Conservation (phyloP, 2,113 vertebrate genomes). For the Cathartes aura region DNA sequence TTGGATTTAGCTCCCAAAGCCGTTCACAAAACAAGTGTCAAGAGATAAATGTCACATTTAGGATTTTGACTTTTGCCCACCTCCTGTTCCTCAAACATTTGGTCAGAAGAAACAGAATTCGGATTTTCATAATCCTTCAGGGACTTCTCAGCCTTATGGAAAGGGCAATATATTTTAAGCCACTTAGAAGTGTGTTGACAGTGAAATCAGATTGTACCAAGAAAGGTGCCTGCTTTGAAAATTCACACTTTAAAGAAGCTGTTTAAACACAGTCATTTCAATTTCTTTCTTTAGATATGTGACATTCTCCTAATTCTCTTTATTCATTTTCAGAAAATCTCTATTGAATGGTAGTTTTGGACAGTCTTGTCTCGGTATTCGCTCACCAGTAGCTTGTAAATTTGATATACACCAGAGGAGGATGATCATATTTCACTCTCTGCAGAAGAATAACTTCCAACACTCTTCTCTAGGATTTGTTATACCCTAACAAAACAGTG, state of each 20-base stretch:
- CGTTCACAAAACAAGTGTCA: not conserved
- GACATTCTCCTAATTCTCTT: not conserved
- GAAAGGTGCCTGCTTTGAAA: not conserved
- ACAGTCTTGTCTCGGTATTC: not conserved
- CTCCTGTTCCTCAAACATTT: slow-evolving; percentile 26
- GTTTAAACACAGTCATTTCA: not conserved
- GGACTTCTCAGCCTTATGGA: not conserved
- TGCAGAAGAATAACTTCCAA: not conserved
- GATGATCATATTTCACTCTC: not conserved
- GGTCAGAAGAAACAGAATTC: slow-evolving; percentile 25
- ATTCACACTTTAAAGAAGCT: not conserved
- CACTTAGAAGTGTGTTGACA: not conserved
- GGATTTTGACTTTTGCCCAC: slow-evolving; percentile 20
- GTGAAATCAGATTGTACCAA: slow-evolving; percentile 2
- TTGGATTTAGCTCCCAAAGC: not conserved
- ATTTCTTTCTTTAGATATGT: not conserved
- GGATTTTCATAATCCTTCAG: slow-evolving; percentile 3
- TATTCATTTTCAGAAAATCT: not conserved
- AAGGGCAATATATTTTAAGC: slow-evolving; percentile 37
- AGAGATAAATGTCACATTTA: not conserved
- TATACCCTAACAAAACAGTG: not conserved
- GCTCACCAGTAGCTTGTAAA: not conserved
- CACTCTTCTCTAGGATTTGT: not conserved
- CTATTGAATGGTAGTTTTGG: not conserved
- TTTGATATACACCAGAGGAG: not conserved